Base-by-base conservation (phyloP, 2,113 vertebrate species). In the Oceanodroma tethys region DNA sequence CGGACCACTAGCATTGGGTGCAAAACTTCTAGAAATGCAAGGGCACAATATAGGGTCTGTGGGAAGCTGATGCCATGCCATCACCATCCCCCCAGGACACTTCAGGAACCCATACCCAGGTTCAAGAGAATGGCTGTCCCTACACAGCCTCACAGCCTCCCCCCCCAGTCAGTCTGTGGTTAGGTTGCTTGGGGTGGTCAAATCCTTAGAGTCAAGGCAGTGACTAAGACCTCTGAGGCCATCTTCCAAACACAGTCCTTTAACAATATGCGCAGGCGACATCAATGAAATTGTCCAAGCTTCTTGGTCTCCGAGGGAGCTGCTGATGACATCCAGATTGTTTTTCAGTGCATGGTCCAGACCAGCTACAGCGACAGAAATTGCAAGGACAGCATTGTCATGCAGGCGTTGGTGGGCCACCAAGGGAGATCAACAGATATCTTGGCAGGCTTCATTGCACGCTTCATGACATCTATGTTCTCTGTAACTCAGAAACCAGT, bases 61-160 rank as follows among this genome's bases (percentile, higher is more conserved):
- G 80, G 43, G 52, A 67, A 68, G 40, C 43, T 42, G 75, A 13
- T 38, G 59, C 36, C 58, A 9, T 21, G 9, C 75, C 17, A 16
- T 8, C 50, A 16, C 25, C 38, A 48, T 62, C 45, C 45, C 62
- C 81, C 12, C 7, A 22, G 67, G 43, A 23, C 12, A 22, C 47
- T 67, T 65, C 9, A 75, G 70, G 60, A 74, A 4, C 36, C 29
- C 6, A 1, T 13, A 19, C 6, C 81, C 34, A 56, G 34, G 29
- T 40, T 48, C 13, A 32, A 20, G 53, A 11, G 40, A 42, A 17
- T 8, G 36, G 52, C 42, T 75, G 23, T 50, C 20, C 56, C 36
- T 19, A 3, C 1, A 7, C 45, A 79, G 65, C 32, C 72, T 59
- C 0, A 0, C 32, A 65, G 71, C 23, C 34, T 45, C 38, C 38